Conservation (phyloP, 1,140 invertebrate species). For the Cataglyphis hispanica region DNA sequence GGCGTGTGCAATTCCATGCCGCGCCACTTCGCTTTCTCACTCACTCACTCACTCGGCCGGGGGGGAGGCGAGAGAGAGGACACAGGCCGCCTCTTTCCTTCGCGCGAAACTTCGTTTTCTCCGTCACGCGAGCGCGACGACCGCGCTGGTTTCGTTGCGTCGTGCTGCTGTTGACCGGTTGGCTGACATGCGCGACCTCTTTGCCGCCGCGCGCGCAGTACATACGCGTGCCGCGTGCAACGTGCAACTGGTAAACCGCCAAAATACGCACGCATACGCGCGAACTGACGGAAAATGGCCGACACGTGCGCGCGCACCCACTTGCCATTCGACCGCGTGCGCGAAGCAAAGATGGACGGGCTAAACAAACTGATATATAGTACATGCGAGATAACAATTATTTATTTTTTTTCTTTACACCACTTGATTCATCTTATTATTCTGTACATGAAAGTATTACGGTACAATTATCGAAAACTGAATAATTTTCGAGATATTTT, state of each 20-base stretch:
- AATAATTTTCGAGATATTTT: too few relatives aligned
- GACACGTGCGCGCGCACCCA: conserved; percentile 10
- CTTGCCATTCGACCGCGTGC: background rate
- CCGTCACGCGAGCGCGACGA: background rate
- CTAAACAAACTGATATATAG: too few relatives aligned
- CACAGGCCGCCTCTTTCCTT: too few relatives aligned
- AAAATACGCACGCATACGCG: conserved; percentile 61
- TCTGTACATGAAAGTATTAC: too few relatives aligned
- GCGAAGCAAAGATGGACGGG: too few relatives aligned
- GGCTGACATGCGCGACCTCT: conserved; percentile 37
- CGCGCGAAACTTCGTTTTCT: too few relatives aligned
- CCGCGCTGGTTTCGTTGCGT: background rate
- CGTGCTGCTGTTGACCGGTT: background rate
- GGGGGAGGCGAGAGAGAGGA: too few relatives aligned
- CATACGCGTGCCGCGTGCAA: conserved; percentile 74
- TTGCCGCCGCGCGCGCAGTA: conserved; percentile 16
- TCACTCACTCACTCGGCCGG: background rate
- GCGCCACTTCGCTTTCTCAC: conserved; percentile 2
- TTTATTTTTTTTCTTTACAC: too few relatives aligned
- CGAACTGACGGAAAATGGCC: background rate
- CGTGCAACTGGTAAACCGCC: conserved; percentile 77
- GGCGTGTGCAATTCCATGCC: conserved; percentile 81
- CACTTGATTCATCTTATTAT: too few relatives aligned
- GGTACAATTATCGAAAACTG: too few relatives aligned
- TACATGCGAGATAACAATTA: too few relatives aligned